Percentiles rank a stretch among this genome's conserved stretches.
These are phyloP conservation scores for Hetaerina titia DNA, from an alignment of 2,888 invertebrate genomes.

Conservation along the genomic window DNA sequence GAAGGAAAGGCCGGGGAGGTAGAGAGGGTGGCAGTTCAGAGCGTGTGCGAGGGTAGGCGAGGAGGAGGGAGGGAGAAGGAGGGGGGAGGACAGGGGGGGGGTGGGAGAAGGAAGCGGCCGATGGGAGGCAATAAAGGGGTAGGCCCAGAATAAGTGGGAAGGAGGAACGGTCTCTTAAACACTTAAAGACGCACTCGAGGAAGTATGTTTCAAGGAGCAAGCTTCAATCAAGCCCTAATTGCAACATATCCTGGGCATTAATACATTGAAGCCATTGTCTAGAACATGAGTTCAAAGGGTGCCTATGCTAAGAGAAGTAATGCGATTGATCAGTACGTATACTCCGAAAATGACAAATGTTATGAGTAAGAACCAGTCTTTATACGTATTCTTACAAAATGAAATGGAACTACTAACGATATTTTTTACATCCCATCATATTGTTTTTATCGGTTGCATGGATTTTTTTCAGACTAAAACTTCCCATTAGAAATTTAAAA, in stretches of 20 bases:
- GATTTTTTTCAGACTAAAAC: no score
- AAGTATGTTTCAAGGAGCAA: constrained; percentile 30
- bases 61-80: not conserved
- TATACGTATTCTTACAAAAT: no score
- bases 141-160: not conserved
- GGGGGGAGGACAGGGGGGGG: not conserved
- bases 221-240: not conserved
- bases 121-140: not conserved
- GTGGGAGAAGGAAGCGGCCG: not conserved
- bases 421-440: no score
- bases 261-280: not conserved
- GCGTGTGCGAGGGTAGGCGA: not conserved
- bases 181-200: constrained; percentile 51
- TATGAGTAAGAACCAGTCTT: no score
- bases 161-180: constrained; percentile 7
- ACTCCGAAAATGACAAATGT: not conserved
- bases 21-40: not conserved
- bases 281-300: not conserved
- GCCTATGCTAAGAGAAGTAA: not conserved
- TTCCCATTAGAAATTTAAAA: not conserved
- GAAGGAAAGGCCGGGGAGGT: not conserved
- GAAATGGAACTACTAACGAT: no score
- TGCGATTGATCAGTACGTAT: not conserved
- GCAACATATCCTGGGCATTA: not conserved
- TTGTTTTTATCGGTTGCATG: no score